Evolutionary conservation across 2,113 vertebrate species (phyloP).

Genomic region (Porphyrio hochstetteri): DNA sequence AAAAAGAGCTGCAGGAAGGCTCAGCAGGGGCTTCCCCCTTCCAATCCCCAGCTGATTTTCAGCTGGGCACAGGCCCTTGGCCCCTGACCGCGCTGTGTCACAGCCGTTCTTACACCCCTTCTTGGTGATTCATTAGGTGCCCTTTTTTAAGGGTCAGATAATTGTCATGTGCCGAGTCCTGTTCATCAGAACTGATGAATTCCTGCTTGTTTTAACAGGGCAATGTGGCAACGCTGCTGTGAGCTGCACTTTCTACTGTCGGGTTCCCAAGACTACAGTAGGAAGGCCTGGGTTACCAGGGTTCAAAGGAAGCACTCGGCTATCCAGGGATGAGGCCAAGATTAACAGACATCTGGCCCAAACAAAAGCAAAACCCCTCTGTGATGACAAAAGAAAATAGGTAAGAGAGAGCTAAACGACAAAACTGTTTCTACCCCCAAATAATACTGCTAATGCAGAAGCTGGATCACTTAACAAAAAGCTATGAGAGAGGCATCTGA

Average conservation of each 20-base stretch:
- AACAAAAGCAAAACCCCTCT: neutral
- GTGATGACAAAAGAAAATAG: neutral
- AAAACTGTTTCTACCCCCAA: neutral
- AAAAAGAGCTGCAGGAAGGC: neutral
- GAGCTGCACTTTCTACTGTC: neutral
- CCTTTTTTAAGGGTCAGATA: neutral
- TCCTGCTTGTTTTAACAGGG: neutral
- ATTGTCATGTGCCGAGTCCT: neutral
- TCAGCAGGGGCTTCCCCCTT: neutral
- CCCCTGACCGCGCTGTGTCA: accelerated
- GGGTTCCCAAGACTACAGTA: neutral
- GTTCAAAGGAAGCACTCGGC: neutral
- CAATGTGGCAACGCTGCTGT: neutral
- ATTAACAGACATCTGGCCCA: neutral
- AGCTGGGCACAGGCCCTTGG: neutral
- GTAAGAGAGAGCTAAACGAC: neutral
- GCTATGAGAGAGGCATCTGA: neutral
- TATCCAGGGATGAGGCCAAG: neutral
- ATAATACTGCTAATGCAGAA: neutral
- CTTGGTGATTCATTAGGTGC: neutral
- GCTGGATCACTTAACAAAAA: neutral
- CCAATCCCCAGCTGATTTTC: neutral
- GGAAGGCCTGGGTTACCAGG: neutral
- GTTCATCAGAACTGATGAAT: neutral
- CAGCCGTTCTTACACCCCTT: accelerated